Conservation (phyloP, 2,888 invertebrate genomes). For the Gnatocerus cornutus region DNA sequence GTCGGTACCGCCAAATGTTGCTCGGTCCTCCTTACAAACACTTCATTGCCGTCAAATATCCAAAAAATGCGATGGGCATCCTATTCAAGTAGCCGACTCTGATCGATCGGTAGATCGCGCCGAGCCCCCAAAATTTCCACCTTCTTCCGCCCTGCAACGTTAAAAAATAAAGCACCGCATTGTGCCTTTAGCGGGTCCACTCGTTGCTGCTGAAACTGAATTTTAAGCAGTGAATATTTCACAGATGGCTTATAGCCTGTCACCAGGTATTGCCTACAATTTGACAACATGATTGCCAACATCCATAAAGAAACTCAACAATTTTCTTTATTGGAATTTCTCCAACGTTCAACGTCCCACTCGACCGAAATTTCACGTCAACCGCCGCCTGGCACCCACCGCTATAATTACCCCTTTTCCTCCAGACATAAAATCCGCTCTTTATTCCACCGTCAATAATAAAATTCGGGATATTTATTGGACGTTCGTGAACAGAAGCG, state of each 20-base stretch:
- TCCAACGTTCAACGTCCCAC: not conserved
- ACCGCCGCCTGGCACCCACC: slow-evolving; percentile 10
- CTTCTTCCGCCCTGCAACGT: too few relatives aligned
- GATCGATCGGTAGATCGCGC: slow-evolving; percentile 21
- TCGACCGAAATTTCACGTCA: slow-evolving; percentile 17
- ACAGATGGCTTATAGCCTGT: slow-evolving; percentile 64
- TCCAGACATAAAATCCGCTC: slow-evolving; percentile 28
- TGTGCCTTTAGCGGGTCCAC: slow-evolving; percentile 55
- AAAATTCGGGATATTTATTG: slow-evolving; percentile 32
- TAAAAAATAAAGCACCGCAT: slow-evolving; percentile 14
- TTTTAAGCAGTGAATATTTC: slow-evolving; percentile 67
- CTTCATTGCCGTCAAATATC: slow-evolving; percentile 48
- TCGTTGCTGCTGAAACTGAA: slow-evolving; percentile 62
- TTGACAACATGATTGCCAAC: slow-evolving; percentile 67
- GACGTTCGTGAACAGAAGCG: slow-evolving; percentile 25
- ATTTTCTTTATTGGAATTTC: slow-evolving; percentile 37
- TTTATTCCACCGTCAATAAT: slow-evolving; percentile 28
- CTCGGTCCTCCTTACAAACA: slow-evolving; percentile 37
- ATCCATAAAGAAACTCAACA: slow-evolving; percentile 56
- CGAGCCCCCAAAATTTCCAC: too few relatives aligned
- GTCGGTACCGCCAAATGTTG: slow-evolving; percentile 42
- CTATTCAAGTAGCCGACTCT: slow-evolving; percentile 46
- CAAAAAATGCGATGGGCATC: slow-evolving; percentile 46
- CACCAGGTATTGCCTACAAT: slow-evolving; percentile 64
- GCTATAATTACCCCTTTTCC: slow-evolving; percentile 15